Percentiles rank a stretch among this genome's conserved stretches.
Evolutionary conservation across 2,797 vertebrate genomes (phyloP).

Genomic region (Momotus momota): DNA sequence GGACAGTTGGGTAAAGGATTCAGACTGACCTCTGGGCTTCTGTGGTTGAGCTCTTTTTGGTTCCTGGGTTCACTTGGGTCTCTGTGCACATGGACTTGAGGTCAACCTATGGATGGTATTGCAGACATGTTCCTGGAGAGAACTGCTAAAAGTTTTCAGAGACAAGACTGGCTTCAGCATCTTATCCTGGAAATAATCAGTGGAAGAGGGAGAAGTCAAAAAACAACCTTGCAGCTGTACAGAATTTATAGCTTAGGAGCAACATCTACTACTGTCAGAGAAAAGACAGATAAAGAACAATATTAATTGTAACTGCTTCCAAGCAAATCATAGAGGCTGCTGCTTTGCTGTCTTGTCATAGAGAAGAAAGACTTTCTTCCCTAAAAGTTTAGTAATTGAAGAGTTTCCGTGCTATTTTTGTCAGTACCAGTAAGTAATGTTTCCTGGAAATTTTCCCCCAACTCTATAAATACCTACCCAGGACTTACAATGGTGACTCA

Average conservation of each 20-base stretch:
- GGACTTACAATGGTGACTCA: conserved; percentile 75
- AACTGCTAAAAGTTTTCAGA: not conserved
- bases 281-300: conserved; percentile 17
- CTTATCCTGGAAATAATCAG: conserved; percentile 30
- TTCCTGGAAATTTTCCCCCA: conserved; percentile 83
- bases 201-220: not conserved
- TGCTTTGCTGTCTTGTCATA: conserved; percentile 43
- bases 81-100: not conserved
- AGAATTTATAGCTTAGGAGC: not conserved
- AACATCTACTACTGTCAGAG: not conserved
- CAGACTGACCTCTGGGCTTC: not conserved
- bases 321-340: not conserved
- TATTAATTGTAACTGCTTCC: conserved; percentile 27
- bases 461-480: conserved; percentile 72
- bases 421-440: conserved; percentile 75
- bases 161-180: not conserved
- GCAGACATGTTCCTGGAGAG: not conserved
- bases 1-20: not conserved
- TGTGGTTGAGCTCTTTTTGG: not conserved
- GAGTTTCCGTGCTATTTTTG: conserved; percentile 77
- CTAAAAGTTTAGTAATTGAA: conserved; percentile 73
- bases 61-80: not conserved
- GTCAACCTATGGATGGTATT: not conserved
- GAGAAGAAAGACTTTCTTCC: conserved; percentile 58
- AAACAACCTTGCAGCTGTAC: not conserved